phyloP scores from a whole-genome alignment of 2,797 vertebrate genomes.

The Loris lydekkerianus region DNA sequence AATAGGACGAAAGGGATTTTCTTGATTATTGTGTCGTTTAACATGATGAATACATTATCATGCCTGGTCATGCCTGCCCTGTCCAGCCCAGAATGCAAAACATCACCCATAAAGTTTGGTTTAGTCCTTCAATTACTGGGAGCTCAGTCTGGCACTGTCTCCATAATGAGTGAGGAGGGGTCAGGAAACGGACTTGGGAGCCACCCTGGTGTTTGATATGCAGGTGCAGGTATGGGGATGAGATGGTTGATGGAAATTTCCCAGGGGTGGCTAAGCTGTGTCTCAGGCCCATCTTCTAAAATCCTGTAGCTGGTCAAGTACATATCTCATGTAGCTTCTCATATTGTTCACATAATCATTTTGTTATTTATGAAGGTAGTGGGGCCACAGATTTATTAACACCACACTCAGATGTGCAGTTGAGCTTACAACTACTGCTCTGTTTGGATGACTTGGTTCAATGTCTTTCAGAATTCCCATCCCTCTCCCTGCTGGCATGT shows the following conservation, averaged over 20 bases:
- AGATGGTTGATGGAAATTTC: background rate
- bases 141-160: background rate
- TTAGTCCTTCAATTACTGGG: background rate
- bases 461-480: background rate
- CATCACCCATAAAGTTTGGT: background rate
- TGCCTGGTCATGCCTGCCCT: background rate
- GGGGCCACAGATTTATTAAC: background rate
- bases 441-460: background rate
- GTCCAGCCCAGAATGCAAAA: background rate
- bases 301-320: background rate
- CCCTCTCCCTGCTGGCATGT: background rate
- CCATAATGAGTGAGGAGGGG: background rate
- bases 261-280: background rate
- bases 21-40: background rate
- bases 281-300: constrained; percentile 16
- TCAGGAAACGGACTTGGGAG: background rate
- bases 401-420: background rate
- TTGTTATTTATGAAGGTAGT: background rate
- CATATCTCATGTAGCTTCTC: background rate
- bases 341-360: background rate
- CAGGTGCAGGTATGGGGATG: background rate
- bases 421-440: background rate
- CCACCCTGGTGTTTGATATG: background rate
- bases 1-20: background rate
- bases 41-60: background rate